Base-by-base conservation (phyloP, 2,113 vertebrate species). In the Larimichthys polyactis region DNA sequence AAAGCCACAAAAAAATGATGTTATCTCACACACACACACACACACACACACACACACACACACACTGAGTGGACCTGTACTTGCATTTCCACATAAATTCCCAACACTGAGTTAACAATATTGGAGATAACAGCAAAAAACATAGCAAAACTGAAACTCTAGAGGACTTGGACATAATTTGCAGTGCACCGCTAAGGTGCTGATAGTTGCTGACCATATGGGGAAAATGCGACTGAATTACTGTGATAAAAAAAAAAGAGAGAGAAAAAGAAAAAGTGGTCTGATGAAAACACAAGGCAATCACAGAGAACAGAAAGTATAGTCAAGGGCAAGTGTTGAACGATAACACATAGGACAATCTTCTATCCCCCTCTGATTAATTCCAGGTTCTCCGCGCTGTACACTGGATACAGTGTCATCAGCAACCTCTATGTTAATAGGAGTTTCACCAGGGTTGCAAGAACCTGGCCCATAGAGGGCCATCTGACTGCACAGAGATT, bases 341-440 rank as follows among this genome's bases (percentile, higher is more conserved):
- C 22, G 87, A 92, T 87, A 92, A 87, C 78, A 85, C 78, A 32
- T 29, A 55, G 86, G 80, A 82, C 83, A 87, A 63, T 91, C 77
- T 88, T 81, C 91, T 89, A 89, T 87, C 82, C 92, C 79, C 71
- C 62, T 71, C 58, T 87, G 90, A 94, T 95, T 93, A 93, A 94
- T 93, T 90, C 76, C 74, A 88, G 87, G 86, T 84, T 71, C 75
- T 85, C 60, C 2, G 4, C 46, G 79, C 75, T 84, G 62, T 75
- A 86, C 63, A 74, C 77, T 65, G 79, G 73, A 81, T 86, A 73
- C 58, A 75, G 76, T 89, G 89, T 89, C 92, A 90, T 86, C 81
- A 89, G 84, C 78, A 83, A 71, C 70, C 89, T 86, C 86, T 64
- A 83, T 88, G 89, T 82, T 92, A 92, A 92, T 92, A 65, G 80